phyloP scores from a whole-genome alignment of 2,888 invertebrate species.

The Phasia obesa region DNA sequence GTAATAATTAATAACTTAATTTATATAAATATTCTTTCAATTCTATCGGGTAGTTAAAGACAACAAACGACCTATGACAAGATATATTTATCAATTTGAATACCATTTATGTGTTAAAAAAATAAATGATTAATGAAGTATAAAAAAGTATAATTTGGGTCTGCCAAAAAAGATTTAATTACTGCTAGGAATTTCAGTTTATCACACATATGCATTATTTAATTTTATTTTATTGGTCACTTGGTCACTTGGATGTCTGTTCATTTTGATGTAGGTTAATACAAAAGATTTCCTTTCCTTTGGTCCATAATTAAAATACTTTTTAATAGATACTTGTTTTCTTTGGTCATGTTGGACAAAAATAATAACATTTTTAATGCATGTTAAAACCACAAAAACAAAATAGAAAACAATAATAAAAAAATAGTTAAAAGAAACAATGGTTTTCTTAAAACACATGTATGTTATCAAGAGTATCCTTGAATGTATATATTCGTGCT shows the following conservation, averaged over 20 bases:
- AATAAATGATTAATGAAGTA: too few species aligned
- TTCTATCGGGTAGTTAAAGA: too few species aligned
- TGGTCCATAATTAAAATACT: conserved; percentile 35
- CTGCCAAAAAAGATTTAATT: too few species aligned
- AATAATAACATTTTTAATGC: conserved; percentile 57
- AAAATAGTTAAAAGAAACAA: conserved; percentile 4
- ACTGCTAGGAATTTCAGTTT: too few species aligned
- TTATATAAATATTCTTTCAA: too few species aligned
- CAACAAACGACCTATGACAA: too few species aligned
- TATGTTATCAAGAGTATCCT: conserved; percentile 29
- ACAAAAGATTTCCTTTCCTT: background rate
- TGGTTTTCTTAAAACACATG: conserved; percentile 41
- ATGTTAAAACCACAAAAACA: conserved; percentile 43
- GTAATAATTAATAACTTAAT: too few species aligned
- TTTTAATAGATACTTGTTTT: conserved; percentile 52
- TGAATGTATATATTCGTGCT: background rate
- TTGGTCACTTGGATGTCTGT: background rate
- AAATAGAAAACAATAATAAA: conserved; percentile 7
- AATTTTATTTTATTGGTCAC: too few species aligned
- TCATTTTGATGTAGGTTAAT: background rate
- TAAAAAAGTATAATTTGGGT: too few species aligned
- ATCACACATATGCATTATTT: too few species aligned
- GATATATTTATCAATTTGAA: too few species aligned
- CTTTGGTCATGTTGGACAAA: conserved; percentile 55
- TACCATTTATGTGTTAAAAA: too few species aligned